These are phyloP conservation scores for Brachyistius frenatus DNA, from an alignment of 2,113 vertebrate species.

Conservation along the genomic window DNA sequence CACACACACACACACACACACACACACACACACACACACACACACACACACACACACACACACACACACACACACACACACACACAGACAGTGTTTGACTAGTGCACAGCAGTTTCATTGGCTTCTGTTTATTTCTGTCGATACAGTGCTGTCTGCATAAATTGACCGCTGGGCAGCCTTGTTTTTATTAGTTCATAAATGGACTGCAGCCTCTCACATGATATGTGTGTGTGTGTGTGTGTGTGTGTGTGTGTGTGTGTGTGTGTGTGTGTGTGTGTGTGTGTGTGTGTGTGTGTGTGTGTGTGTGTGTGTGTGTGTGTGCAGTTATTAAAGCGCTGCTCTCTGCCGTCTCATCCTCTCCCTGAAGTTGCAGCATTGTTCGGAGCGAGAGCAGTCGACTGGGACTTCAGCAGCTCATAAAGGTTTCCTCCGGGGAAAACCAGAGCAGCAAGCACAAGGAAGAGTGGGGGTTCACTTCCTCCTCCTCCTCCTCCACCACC, in stretches of 20 bases:
- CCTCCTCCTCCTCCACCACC: too few relatives aligned
- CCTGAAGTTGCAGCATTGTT: too few relatives aligned
- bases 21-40: constrained; percentile 24
- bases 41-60: constrained; percentile 10
- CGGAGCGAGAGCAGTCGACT: too few relatives aligned
- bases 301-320: too few relatives aligned
- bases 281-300: neutral
- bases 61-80: neutral
- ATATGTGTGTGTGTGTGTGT: constrained; percentile 8
- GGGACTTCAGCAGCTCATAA: too few relatives aligned
- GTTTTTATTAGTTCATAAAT: constrained; percentile 63
- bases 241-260: neutral
- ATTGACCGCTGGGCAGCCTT: constrained; percentile 49
- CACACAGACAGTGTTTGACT: constrained; percentile 51
- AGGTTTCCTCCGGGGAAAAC: too few relatives aligned
- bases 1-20: constrained; percentile 16
- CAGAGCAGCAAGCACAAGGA: too few relatives aligned
- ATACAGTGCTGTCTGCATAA: constrained; percentile 51
- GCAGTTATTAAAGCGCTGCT: too few relatives aligned
- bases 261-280: too few relatives aligned
- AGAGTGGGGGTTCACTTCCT: too few relatives aligned
- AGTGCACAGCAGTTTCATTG: constrained; percentile 60
- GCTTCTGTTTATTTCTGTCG: constrained; percentile 56
- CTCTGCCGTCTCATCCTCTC: too few relatives aligned
- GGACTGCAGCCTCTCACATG: constrained; percentile 47